Evolutionary conservation across 2,888 invertebrate species (phyloP).

Genomic region (Tyria jacobaeae): DNA sequence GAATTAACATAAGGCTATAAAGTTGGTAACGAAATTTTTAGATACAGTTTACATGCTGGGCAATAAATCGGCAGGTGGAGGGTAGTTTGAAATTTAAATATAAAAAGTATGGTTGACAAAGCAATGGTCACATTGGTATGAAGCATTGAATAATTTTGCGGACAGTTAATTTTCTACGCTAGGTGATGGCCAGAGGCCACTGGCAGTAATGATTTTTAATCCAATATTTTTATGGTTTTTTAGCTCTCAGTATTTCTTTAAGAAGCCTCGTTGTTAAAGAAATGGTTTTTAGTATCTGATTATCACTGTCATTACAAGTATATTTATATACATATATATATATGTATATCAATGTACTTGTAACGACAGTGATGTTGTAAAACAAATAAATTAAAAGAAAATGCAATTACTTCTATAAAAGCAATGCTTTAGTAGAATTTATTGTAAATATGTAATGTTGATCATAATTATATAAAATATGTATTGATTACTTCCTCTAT

Average conservation of each 20-base stretch:
- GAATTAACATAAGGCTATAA: slow-evolving; percentile 86
- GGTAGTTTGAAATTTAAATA: slow-evolving; percentile 29
- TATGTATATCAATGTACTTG: not conserved
- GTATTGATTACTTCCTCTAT: too few relatives aligned
- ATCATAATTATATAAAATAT: not conserved
- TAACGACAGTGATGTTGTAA: too few relatives aligned
- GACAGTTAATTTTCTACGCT: slow-evolving; percentile 37
- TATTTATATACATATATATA: too few relatives aligned
- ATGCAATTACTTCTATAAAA: too few relatives aligned
- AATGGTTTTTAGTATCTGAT: too few relatives aligned
- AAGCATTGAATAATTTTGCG: slow-evolving; percentile 35
- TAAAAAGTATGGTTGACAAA: slow-evolving; percentile 11
- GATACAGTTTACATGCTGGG: slow-evolving; percentile 77
- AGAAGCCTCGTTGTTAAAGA: too few relatives aligned
- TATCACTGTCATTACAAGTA: too few relatives aligned
- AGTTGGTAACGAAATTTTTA: slow-evolving; percentile 84
- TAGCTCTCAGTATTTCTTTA: too few relatives aligned
- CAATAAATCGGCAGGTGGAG: slow-evolving; percentile 80
- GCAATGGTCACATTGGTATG: slow-evolving; percentile 22
- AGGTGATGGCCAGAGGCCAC: too few relatives aligned
- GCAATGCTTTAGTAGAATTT: not conserved
- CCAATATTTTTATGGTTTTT: too few relatives aligned
- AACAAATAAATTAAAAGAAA: too few relatives aligned
- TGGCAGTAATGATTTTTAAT: too few relatives aligned
- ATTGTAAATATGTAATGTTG: not conserved